Conservation (phyloP, 1,140 invertebrate species). For the Hylyphantes graminicola region DNA sequence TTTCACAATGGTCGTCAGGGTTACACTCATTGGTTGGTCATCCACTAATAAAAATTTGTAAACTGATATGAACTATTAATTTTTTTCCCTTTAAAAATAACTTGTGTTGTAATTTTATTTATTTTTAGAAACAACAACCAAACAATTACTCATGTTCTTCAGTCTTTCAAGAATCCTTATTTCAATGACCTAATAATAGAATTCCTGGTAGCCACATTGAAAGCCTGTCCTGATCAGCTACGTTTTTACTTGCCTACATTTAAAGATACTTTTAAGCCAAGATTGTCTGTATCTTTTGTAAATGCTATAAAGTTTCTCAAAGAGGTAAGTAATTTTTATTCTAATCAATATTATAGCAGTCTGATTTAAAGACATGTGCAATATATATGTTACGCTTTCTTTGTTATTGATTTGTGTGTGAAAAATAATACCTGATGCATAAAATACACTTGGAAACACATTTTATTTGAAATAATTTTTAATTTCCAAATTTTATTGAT, state of each 20-base stretch:
- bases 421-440: no score
- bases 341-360: neutral
- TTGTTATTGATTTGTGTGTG: no score
- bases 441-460: no score
- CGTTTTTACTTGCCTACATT: conserved; percentile 73
- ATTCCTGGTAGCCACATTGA: conserved; percentile 75
- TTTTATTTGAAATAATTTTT: no score
- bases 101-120: neutral
- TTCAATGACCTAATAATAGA: conserved; percentile 75
- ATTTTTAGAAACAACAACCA: conserved; percentile 72
- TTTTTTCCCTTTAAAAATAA: neutral
- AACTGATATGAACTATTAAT: neutral
- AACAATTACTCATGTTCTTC: conserved; percentile 74
- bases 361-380: no score
- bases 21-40: no score
- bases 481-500: neutral
- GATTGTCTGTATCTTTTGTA: conserved; percentile 35
- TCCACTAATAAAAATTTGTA: no score
- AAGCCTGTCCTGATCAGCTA: conserved; percentile 78
- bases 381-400: no score
- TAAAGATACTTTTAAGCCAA: conserved; percentile 72
- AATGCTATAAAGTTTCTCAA: conserved; percentile 23
- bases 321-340: conserved; percentile 21
- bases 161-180: conserved; percentile 74
- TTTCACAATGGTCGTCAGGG: no score